These are phyloP conservation scores for Fragum fragum DNA, from an alignment of 2,888 invertebrate species.

Conservation along the genomic window DNA sequence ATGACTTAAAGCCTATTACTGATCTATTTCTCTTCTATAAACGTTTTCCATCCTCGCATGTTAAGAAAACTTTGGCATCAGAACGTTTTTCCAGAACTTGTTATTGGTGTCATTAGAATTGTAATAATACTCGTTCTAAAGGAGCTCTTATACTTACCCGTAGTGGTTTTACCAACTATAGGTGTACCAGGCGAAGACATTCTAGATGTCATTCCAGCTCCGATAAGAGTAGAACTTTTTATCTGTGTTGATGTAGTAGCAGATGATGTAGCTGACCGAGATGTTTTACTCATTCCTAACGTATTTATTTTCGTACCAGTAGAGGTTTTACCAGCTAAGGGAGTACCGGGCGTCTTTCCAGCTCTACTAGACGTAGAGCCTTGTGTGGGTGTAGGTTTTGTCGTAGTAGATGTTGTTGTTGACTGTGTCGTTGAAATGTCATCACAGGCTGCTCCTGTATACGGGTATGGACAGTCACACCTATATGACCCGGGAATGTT, in stretches of 20 bases:
- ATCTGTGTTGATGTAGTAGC: background rate
- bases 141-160: too few relatives aligned
- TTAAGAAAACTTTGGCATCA: too few relatives aligned
- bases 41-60: too few relatives aligned
- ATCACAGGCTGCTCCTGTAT: conserved; percentile 8
- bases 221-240: background rate
- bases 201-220: background rate
- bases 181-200: too few relatives aligned
- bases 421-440: background rate
- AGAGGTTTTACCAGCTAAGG: background rate
- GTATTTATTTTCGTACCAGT: too few relatives aligned
- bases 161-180: background rate
- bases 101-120: too few relatives aligned
- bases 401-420: background rate
- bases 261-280: background rate
- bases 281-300: too few relatives aligned
- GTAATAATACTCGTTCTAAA: too few relatives aligned
- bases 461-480: conserved; percentile 14
- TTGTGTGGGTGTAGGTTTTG: background rate
- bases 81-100: too few relatives aligned
- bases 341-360: background rate
- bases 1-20: too few relatives aligned
- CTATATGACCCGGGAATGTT: conserved; percentile 4
- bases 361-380: background rate
- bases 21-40: too few relatives aligned